phyloP scores from a whole-genome alignment of 2,888 invertebrate species.

The Napeogenes inachia region DNA sequence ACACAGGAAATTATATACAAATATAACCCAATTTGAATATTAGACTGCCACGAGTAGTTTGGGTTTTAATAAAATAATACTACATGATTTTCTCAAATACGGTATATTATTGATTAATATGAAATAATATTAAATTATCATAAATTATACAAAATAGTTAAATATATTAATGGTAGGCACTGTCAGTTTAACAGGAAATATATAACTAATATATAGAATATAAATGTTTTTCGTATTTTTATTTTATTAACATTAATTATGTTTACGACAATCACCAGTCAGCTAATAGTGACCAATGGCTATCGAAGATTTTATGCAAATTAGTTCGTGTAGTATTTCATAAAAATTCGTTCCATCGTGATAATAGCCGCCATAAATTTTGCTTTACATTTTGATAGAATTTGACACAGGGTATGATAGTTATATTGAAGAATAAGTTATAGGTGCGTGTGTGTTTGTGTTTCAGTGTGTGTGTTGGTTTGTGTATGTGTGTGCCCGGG shows the following conservation, averaged over 20 bases:
- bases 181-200: slow-evolving; percentile 1
- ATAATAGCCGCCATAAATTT: slow-evolving; percentile 6
- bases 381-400: slow-evolving; percentile 6
- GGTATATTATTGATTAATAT: neutral
- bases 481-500: slow-evolving; percentile 42
- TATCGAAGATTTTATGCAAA: slow-evolving; percentile 3
- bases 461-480: no score
- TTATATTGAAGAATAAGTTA: slow-evolving; percentile 6
- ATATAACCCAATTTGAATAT: neutral
- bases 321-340: neutral
- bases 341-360: slow-evolving; percentile 4
- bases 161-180: neutral
- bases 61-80: neutral
- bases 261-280: slow-evolving; percentile 1
- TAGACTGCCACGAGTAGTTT: neutral
- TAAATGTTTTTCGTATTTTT: neutral
- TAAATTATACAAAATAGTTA: neutral
- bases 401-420: slow-evolving; percentile 6
- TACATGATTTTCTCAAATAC: neutral
- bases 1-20: no score
- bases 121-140: neutral
- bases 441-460: slow-evolving; percentile 24
- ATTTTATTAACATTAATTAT: slow-evolving; percentile 4
- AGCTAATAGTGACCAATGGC: neutral
- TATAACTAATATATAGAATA: neutral